Percentiles rank a stretch among this genome's conserved stretches.
Evolutionary conservation across 2,797 vertebrate species (phyloP).

Genomic region (Muraenolepis orangiensis): DNA sequence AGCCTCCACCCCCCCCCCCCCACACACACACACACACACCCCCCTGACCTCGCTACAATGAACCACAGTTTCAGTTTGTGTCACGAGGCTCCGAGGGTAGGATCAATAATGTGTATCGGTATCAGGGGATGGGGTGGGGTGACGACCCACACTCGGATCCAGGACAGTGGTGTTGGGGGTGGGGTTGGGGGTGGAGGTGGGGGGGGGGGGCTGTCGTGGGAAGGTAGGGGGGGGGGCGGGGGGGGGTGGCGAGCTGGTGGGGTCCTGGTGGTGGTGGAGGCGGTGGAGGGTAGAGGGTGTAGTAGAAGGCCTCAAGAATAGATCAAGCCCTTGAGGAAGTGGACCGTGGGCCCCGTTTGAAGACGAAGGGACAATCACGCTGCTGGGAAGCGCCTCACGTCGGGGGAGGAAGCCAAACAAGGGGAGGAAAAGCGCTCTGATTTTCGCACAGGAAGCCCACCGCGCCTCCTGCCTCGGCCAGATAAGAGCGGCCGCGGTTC

Average conservation of each 20-base stretch:
- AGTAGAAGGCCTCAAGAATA: slow-evolving; percentile 88
- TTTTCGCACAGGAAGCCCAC: slow-evolving; percentile 98
- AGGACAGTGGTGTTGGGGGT: slow-evolving; percentile 21
- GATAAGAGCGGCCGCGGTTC: slow-evolving; percentile 95
- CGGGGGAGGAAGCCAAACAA: slow-evolving; percentile 98
- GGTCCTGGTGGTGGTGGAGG: slow-evolving; percentile 42
- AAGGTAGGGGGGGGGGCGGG: slow-evolving; percentile 48
- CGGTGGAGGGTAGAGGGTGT: slow-evolving; percentile 59
- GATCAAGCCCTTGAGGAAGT: slow-evolving; percentile 99
- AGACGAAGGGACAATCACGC: slow-evolving; percentile 99
- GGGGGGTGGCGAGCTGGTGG: slow-evolving; percentile 57
- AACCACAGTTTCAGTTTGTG: slow-evolving; percentile 47
- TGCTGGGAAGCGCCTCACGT: slow-evolving; percentile 98
- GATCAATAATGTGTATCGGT: too few species aligned
- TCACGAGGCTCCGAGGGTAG: slow-evolving; percentile 32
- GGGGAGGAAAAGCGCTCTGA: slow-evolving; percentile 99
- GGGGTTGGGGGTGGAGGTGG: slow-evolving; percentile 45
- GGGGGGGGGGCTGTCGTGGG: slow-evolving; percentile 32
- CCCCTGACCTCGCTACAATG: slow-evolving; percentile 34
- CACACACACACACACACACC: slow-evolving; percentile 2
- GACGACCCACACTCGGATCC: slow-evolving; percentile 34
- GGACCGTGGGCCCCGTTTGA: slow-evolving; percentile 99
- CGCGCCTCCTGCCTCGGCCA: slow-evolving; percentile 94
- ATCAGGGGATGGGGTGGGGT: too few species aligned
- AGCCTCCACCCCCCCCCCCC: background rate